Conservation (phyloP, 2,797 vertebrate species). For the Cynodonichthys magdalenae region DNA sequence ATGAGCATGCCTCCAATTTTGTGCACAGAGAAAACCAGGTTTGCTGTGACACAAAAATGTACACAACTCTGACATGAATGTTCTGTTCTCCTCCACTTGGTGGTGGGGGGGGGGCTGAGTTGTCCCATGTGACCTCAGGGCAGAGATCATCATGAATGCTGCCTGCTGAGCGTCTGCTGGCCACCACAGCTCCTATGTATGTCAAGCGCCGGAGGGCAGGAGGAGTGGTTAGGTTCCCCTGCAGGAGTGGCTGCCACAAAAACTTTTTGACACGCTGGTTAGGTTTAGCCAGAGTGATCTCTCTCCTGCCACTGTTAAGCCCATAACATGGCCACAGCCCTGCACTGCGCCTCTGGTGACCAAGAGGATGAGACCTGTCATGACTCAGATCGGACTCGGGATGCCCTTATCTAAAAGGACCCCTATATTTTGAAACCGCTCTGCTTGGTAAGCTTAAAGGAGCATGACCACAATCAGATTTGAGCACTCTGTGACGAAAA, state of each 20-base stretch:
- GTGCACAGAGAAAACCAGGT: neutral
- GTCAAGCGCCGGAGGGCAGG: neutral
- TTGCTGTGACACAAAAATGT: neutral
- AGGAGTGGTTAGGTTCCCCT: too few relatives aligned
- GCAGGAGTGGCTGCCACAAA: neutral
- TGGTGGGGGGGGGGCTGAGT: neutral
- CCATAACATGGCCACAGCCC: too few relatives aligned
- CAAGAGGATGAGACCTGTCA: too few relatives aligned
- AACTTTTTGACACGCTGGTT: too few relatives aligned
- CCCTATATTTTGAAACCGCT: too few relatives aligned
- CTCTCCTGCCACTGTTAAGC: too few relatives aligned
- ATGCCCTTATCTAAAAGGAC: too few relatives aligned
- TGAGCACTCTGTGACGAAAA: too few relatives aligned
- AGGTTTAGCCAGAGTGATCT: too few relatives aligned
- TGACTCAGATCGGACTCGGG: too few relatives aligned
- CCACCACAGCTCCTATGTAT: neutral
- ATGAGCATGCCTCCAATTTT: neutral
- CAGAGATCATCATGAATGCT: neutral
- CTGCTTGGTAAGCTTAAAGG: too few relatives aligned
- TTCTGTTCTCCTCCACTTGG: neutral
- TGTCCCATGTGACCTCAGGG: neutral
- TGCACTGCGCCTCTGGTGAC: too few relatives aligned
- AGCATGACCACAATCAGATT: neutral
- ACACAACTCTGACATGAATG: neutral
- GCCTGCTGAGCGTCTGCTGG: neutral